A percentile compares a stretch with the other conserved stretches of the same genome.
phyloP scores from a whole-genome alignment of 1,140 invertebrate genomes.

The Ericerus pela region DNA sequence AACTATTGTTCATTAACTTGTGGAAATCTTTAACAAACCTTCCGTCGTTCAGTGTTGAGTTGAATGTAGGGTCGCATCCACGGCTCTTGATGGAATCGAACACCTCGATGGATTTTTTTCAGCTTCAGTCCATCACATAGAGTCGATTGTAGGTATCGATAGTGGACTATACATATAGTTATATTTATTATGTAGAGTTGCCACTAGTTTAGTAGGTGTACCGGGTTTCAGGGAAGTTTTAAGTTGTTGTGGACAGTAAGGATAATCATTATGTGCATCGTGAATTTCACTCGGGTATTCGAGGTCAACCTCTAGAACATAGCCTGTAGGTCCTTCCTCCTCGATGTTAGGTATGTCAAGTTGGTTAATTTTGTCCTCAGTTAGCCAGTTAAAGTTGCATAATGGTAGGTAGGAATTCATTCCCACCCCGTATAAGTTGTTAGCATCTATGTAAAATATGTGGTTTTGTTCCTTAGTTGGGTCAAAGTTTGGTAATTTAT shows the following conservation, averaged over 20 bases:
- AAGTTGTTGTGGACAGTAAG: slow-evolving; percentile 31
- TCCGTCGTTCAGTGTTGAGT: slow-evolving; percentile 25
- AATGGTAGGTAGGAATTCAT: slow-evolving; percentile 33
- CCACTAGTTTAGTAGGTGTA: slow-evolving; percentile 17
- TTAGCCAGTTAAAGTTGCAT: slow-evolving; percentile 33
- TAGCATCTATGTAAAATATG: slow-evolving; percentile 36
- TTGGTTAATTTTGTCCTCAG: slow-evolving; percentile 23
- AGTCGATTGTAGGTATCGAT: slow-evolving; percentile 16
- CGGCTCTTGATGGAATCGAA: slow-evolving; percentile 27
- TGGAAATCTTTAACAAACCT: slow-evolving; percentile 30
- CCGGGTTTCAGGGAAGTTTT: slow-evolving; percentile 3
- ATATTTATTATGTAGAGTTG: slow-evolving; percentile 17
- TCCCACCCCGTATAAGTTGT: slow-evolving; percentile 38
- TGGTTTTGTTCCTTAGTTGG: slow-evolving; percentile 24
- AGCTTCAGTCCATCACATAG: slow-evolving; percentile 24
- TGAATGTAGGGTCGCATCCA: slow-evolving; percentile 29
- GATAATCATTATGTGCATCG: slow-evolving; percentile 36
- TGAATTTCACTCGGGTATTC: slow-evolving; percentile 32
- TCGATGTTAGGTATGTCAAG: slow-evolving; percentile 24
- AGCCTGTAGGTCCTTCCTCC: slow-evolving; percentile 32
- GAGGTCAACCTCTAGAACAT: slow-evolving; percentile 35
- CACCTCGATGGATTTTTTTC: slow-evolving; percentile 27
- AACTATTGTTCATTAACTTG: slow-evolving; percentile 30
- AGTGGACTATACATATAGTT: slow-evolving; percentile 28
- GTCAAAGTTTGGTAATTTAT: slow-evolving; percentile 33